Conservation (phyloP, 2,888 invertebrate genomes). For the Pogonocherus hispidulus region DNA sequence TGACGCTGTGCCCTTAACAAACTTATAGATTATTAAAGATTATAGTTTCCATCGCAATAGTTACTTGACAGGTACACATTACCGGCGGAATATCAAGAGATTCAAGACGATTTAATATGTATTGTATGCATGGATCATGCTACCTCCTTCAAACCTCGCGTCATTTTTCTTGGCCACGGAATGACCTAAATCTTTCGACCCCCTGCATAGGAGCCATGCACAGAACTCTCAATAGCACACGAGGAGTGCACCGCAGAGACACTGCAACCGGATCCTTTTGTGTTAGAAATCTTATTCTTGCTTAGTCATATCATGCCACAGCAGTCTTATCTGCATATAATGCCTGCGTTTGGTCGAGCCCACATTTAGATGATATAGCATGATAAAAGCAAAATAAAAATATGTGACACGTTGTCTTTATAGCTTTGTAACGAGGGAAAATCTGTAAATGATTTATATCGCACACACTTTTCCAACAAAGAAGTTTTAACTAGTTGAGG, state of each 20-base stretch:
- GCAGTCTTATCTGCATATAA: slow-evolving; percentile 50
- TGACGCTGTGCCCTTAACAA: too few species aligned
- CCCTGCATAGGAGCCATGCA: background rate
- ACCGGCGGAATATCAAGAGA: background rate
- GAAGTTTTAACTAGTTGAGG: too few species aligned
- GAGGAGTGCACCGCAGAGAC: background rate
- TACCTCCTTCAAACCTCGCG: background rate
- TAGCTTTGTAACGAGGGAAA: background rate
- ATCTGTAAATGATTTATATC: background rate
- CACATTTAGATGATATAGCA: slow-evolving; percentile 24
- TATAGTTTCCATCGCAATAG: too few species aligned
- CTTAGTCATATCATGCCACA: slow-evolving; percentile 43
- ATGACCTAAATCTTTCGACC: background rate
- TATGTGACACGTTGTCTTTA: background rate
- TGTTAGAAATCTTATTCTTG: slow-evolving; percentile 16
- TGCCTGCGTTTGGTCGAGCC: slow-evolving; percentile 44
- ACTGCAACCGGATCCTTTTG: background rate
- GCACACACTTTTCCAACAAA: too few species aligned
- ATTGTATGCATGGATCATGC: background rate
- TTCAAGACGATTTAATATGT: background rate
- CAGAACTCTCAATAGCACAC: background rate
- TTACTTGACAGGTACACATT: too few species aligned
- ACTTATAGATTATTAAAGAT: too few species aligned
- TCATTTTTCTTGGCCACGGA: background rate
- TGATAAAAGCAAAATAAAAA: slow-evolving; percentile 1